These are phyloP conservation scores for Agrotis clavis DNA, from an alignment of 2,888 invertebrate species.

Conservation along the genomic window DNA sequence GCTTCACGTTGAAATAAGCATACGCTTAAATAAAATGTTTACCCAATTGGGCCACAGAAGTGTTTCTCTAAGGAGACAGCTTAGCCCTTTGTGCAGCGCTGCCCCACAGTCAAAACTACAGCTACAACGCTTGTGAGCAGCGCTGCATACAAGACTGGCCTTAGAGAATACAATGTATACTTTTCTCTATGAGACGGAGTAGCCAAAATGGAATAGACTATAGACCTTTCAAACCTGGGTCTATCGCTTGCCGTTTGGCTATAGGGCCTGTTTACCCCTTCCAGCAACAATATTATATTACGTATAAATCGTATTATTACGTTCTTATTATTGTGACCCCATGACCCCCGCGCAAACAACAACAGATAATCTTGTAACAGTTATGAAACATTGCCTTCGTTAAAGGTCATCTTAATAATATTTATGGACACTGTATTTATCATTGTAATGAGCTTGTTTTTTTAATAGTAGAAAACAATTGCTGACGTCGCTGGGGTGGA, in stretches of 20 bases:
- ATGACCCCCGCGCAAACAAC: slow-evolving; percentile 68
- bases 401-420: slow-evolving; percentile 63
- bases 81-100: too few species aligned
- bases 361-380: slow-evolving; percentile 67
- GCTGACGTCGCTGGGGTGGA: slow-evolving; percentile 44
- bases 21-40: too few species aligned
- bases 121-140: too few species aligned
- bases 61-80: too few species aligned
- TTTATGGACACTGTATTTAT: slow-evolving; percentile 58
- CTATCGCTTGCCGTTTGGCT: too few species aligned
- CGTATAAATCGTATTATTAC: slow-evolving; percentile 27
- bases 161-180: too few species aligned
- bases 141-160: too few species aligned
- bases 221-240: background rate
- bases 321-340: slow-evolving; percentile 70
- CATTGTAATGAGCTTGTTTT: slow-evolving; percentile 67
- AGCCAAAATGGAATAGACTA: background rate
- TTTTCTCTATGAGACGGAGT: too few species aligned
- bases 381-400: slow-evolving; percentile 65
- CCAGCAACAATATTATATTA: slow-evolving; percentile 27
- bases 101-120: too few species aligned
- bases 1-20: background rate
- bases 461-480: slow-evolving; percentile 54
- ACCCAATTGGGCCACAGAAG: too few species aligned
- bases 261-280: background rate